Conservation (phyloP, 2,113 vertebrate species). For the Ameiurus melas region DNA sequence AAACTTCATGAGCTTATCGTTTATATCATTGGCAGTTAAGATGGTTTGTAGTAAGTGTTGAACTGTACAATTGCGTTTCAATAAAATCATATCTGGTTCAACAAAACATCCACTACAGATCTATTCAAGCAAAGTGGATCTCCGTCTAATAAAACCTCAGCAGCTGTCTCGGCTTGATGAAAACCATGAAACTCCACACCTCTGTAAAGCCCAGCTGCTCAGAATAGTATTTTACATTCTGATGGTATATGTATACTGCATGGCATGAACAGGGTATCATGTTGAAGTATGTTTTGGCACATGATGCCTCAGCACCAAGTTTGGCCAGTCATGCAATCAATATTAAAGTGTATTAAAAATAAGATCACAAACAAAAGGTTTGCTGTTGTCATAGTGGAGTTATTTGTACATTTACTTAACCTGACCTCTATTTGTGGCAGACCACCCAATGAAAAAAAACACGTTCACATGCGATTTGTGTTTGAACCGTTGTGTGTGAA, state of each 20-base stretch:
- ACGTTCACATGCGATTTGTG: neutral
- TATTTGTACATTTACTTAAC: neutral
- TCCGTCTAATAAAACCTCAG: neutral
- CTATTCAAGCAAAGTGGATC: neutral
- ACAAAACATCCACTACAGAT: neutral
- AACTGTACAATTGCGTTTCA: neutral
- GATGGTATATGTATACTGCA: constrained; percentile 42
- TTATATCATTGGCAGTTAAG: neutral
- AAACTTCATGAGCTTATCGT: neutral
- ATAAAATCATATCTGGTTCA: neutral
- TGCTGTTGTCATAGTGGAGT: neutral
- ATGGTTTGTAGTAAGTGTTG: neutral
- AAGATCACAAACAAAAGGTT: neutral
- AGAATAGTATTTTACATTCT: constrained; percentile 38
- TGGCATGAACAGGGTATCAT: constrained; percentile 31
- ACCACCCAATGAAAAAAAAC: neutral
- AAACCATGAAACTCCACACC: constrained; percentile 14
- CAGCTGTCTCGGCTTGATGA: constrained; percentile 36
- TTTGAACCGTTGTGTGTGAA: no score
- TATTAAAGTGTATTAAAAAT: constrained; percentile 9
- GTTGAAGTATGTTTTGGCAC: constrained; percentile 1
- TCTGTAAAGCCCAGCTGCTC: constrained; percentile 36
- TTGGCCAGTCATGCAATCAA: neutral
- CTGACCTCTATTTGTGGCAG: neutral
- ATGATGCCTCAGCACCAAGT: constrained; percentile 1